Base-by-base conservation (phyloP, 1,140 invertebrate species). In the Papilio aristodemus region DNA sequence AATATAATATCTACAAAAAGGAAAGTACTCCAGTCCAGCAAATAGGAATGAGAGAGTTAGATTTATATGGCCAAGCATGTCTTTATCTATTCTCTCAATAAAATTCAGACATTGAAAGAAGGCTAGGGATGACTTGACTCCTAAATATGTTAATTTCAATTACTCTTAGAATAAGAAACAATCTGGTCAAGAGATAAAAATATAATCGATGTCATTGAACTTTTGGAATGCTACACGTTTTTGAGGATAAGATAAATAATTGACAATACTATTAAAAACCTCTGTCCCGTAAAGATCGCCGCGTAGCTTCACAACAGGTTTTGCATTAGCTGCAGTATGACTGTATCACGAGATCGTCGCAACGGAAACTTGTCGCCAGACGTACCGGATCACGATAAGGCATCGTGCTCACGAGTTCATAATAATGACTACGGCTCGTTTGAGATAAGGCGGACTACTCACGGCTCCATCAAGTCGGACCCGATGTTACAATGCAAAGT, bases 361-460 rank as follows among this genome's bases (percentile, higher is more conserved):
- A 60, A 36, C 37, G 59, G 59, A 37, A 38, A 36, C 32, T 60
- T 38, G 37, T 64, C 37, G 60, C 22, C 60, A 13, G 19, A 25
- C 14, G 10, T 38, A 39, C 59, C 59, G 38, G 60, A 64, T 64
- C 37, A 25, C 37, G 60, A 64, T 64, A 64, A 64, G 60, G 60
- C 60, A 64, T 64, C 60, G 60, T 64, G 60, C 60, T 64, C 60
- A 64, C 60, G 60, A 64, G 60, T 43, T 38, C 60, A 64, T 64
- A 41, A 64, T 64, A 64, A 64, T 64, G 60, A 64, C 60, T 38
- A 38, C 14, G 60, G 38, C 32, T 39, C 17, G 37, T 39, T 22
- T 25, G 19, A 66, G 41, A 66, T 46, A 66, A 66, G 63, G 63
- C 63, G 39, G 32, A 11, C 39, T 46, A 66, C 63, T 46, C 63